Evolutionary conservation across 1,140 invertebrate species (phyloP).

Genomic region (Drosophila athabasca): DNA sequence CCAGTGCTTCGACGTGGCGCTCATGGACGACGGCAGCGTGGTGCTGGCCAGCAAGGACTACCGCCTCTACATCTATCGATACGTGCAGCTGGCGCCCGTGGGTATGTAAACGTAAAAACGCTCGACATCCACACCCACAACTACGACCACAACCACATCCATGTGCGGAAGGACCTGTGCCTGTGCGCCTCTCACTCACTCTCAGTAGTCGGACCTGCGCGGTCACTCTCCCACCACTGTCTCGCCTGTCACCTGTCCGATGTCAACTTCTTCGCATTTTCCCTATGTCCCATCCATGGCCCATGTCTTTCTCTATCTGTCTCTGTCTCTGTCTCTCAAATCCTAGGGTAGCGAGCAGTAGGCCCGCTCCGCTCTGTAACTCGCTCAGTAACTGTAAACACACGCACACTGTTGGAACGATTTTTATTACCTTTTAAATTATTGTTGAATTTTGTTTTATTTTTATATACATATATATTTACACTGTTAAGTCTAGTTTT

Average conservation of each 20-base stretch:
- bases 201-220: constrained; percentile 72
- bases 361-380: constrained; percentile 25
- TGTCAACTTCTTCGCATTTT: constrained; percentile 16
- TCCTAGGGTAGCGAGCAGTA: too few species aligned
- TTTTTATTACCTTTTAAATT: constrained; percentile 78
- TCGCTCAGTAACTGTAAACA: constrained; percentile 37
- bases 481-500: constrained; percentile 62
- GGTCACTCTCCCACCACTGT: constrained; percentile 41
- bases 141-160: constrained; percentile 32
- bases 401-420: constrained; percentile 57
- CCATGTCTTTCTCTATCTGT: constrained; percentile 1
- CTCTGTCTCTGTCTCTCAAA: constrained; percentile 7
- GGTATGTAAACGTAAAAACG: constrained; percentile 90
- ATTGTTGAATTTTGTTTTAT: constrained; percentile 81
- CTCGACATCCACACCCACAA: constrained; percentile 3
- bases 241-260: background rate
- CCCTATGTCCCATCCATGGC: constrained; percentile 12
- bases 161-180: constrained; percentile 18
- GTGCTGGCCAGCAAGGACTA: constrained; percentile 99
- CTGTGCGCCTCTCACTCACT: constrained; percentile 20
- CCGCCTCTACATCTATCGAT: constrained; percentile 98
- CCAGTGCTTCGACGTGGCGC: constrained; percentile 99
- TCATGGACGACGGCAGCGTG: constrained; percentile 99
- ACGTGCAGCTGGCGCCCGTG: constrained; percentile 94
- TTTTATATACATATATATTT: constrained; percentile 58